Percentiles rank a stretch among this genome's conserved stretches.
These are phyloP conservation scores for Halcyon malimbica DNA, from an alignment of 2,113 vertebrate genomes.

Conservation along the genomic window DNA sequence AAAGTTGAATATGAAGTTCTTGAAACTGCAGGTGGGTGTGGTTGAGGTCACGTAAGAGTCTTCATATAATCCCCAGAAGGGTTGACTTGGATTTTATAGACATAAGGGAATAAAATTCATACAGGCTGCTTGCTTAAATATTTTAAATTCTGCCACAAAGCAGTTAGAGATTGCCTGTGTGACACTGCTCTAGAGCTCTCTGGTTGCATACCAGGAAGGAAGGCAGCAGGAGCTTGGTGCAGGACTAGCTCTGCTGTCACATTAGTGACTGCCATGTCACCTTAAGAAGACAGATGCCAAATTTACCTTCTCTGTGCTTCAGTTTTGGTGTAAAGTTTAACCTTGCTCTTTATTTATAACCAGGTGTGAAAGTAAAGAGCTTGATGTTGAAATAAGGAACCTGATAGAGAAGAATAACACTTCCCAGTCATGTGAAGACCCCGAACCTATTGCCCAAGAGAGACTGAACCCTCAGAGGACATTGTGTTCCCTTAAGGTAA, in stretches of 20 bases:
- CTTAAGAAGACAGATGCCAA: neutral
- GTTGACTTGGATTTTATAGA: neutral
- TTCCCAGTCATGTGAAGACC: neutral
- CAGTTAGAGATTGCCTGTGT: no score
- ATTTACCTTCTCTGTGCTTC: neutral
- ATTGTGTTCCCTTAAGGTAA: constrained; percentile 60
- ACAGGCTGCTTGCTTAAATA: neutral
- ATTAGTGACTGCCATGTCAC: fast-evolving
- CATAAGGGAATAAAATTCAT: neutral
- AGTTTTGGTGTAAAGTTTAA: neutral
- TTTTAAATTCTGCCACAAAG: neutral
- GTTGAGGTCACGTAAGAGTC: neutral
- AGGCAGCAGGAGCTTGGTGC: neutral
- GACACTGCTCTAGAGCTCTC: neutral
- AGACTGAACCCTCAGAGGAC: neutral
- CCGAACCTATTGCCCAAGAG: neutral
- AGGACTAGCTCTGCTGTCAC: neutral
- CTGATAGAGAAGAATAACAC: constrained; percentile 63
- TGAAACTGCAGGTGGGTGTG: neutral
- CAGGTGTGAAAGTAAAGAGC: constrained; percentile 79
- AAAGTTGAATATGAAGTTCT: neutral
- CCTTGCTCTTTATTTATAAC: neutral
- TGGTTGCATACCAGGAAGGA: neutral
- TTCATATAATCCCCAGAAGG: neutral
- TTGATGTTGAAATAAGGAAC: constrained; percentile 70